Evolutionary conservation across 1,140 invertebrate species (phyloP), one percentile per base, ranked within the genome.

Genomic region (Colletes latitarsis): DNA sequence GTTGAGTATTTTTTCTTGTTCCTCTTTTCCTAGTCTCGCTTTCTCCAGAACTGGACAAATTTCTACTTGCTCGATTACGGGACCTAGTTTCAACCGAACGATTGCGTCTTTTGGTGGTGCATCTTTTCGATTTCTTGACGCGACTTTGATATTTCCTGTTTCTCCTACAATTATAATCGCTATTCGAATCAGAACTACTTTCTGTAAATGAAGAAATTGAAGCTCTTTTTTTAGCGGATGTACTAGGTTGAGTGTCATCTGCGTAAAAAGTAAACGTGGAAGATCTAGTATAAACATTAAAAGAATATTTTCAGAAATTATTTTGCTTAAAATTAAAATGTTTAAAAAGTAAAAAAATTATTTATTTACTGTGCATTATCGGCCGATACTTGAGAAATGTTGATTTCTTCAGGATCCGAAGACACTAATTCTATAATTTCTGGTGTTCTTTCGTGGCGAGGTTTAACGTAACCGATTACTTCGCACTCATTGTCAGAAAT

Each of bases 401-500:
- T 62, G 30, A 58, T 43, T 55, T 81, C 68, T 12, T 88, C 91
- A 53, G 84, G 85, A 58, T 94, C 94, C 8, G 92, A 93, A 6
- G 94, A 93, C 21, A 93, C 87, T 8, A 92, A 64, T 19, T 94
- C 90, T 55, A 95, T 93, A 0, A 94, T 89, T 89, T 94, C 93
- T 12, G 95, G 94, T 41, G 94, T 94, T 73, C 94, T 91, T 80
- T 94, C 93, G 67, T 92, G 91, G 76, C 92, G 93, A 14, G 94
- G 94, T 85, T 94, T 95, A 4, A 94, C 93, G 77, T 93, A 93
- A n/a, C 91, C 92, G 52, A 95, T 89, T 63, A 95, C 89, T 68
- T 92, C 90, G 43, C 91, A 92, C 41, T 92, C 91, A 15, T 89
- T 79, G 39, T 88, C 88, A 0, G 90, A 88, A 46, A 71, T 55